Evolutionary conservation across 2,888 invertebrate genomes (phyloP).

Genomic region (Leucania comma): DNA sequence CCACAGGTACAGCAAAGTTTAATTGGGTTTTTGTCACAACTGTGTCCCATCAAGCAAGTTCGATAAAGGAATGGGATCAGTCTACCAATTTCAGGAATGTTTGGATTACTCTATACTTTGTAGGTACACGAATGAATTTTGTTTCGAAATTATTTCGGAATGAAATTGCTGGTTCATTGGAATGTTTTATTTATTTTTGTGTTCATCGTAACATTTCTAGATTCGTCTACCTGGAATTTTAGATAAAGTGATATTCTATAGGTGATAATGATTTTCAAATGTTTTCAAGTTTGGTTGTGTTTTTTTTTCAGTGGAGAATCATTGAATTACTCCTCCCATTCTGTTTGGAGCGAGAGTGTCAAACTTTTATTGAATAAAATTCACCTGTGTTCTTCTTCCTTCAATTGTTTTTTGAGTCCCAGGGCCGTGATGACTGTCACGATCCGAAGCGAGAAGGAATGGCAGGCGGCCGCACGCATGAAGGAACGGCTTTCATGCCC

Average conservation of each 20-base stretch:
- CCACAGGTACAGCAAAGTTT: slow-evolving; percentile 36
- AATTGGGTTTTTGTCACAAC: slow-evolving; percentile 55
- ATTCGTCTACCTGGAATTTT: background rate
- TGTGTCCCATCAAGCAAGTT: slow-evolving; percentile 29
- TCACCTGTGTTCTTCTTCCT: no score
- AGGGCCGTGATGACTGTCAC: no score
- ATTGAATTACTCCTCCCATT: no score
- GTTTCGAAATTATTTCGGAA: slow-evolving; percentile 32
- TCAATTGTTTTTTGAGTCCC: no score
- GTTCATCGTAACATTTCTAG: background rate
- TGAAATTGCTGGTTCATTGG: slow-evolving; percentile 18
- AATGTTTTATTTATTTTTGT: slow-evolving; percentile 4
- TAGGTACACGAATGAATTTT: slow-evolving; percentile 26
- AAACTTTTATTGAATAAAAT: no score
- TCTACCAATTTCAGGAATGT: slow-evolving; percentile 40
- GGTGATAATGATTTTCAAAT: no score
- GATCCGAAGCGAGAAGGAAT: no score
- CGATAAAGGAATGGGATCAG: slow-evolving; percentile 24
- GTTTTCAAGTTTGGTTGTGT: no score
- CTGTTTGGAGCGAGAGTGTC: no score
- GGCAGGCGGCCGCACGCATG: no score
- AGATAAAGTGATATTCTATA: background rate
- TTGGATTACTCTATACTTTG: slow-evolving; percentile 8
- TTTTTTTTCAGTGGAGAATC: no score
- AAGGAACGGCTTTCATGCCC: no score